These are phyloP conservation scores for Adelosebastes latens DNA, from an alignment of 2,797 vertebrate genomes.

Conservation along the genomic window DNA sequence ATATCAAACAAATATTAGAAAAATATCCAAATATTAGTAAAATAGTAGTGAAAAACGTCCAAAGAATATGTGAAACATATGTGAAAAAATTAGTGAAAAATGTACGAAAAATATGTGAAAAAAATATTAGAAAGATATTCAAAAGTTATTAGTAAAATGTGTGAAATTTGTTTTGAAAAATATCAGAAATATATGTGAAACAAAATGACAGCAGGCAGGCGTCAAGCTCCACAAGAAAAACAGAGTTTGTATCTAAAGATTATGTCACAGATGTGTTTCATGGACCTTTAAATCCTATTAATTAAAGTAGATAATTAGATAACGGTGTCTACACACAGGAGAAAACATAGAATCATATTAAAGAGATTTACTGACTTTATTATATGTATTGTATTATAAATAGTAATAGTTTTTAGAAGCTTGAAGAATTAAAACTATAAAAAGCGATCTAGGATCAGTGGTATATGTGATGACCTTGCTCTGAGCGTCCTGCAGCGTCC, in stretches of 20 bases:
- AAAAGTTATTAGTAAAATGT: background rate
- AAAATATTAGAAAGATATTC: background rate
- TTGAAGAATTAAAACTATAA: too few species aligned
- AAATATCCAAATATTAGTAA: background rate
- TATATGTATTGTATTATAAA: too few species aligned
- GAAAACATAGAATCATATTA: too few species aligned
- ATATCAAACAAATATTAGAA: background rate
- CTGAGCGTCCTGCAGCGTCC: slow-evolving; percentile 67
- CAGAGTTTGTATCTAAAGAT: background rate
- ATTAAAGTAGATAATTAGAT: too few species aligned
- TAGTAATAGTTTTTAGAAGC: too few species aligned
- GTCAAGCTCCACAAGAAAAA: too few species aligned
- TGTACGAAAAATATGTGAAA: background rate
- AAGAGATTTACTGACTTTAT: too few species aligned
- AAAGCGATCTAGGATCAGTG: too few species aligned
- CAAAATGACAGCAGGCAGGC: background rate
- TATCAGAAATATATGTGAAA: background rate
- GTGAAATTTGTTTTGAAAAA: background rate
- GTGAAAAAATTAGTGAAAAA: background rate
- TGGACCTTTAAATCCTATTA: too few species aligned
- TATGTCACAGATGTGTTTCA: too few species aligned
- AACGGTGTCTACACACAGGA: too few species aligned
- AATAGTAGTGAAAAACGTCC: background rate
- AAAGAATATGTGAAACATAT: background rate
- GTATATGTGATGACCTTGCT: slow-evolving; percentile 64